These are phyloP conservation scores for Xerus inauris DNA, from an alignment of 2,113 vertebrate species.

Conservation along the genomic window DNA sequence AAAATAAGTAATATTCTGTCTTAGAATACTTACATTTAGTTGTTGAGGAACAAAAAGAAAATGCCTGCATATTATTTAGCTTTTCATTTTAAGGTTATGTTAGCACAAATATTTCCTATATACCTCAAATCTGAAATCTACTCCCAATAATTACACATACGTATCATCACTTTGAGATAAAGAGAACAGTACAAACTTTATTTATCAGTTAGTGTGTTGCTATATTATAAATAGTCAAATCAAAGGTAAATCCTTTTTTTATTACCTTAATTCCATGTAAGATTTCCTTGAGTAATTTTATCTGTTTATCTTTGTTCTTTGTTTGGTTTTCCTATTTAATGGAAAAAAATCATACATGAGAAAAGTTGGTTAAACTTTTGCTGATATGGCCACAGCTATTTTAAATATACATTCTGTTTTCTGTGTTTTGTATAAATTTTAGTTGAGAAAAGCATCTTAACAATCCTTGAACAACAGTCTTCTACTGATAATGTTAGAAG, in stretches of 20 bases:
- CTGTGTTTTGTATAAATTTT: not conserved
- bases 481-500: not conserved
- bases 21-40: not conserved
- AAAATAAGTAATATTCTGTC: not conserved
- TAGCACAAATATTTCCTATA: not conserved
- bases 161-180: not conserved
- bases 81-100: constrained; percentile 14
- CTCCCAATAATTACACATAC: not conserved
- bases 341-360: constrained; percentile 19
- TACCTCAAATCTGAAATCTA: not conserved
- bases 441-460: not conserved
- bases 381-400: not conserved
- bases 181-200: not conserved
- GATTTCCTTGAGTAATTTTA: constrained; percentile 86
- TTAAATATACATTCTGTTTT: not conserved
- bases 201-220: not conserved
- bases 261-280: constrained; percentile 86
- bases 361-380: constrained; percentile 2
- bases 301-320: constrained; percentile 79
- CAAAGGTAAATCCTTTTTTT: not conserved
- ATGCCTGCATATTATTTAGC: not conserved
- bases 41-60: not conserved
- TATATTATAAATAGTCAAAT: not conserved
- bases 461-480: not conserved
- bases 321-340: constrained; percentile 82